Base-by-base conservation (phyloP, 2,113 vertebrate species). In the Platysteira castanea region DNA sequence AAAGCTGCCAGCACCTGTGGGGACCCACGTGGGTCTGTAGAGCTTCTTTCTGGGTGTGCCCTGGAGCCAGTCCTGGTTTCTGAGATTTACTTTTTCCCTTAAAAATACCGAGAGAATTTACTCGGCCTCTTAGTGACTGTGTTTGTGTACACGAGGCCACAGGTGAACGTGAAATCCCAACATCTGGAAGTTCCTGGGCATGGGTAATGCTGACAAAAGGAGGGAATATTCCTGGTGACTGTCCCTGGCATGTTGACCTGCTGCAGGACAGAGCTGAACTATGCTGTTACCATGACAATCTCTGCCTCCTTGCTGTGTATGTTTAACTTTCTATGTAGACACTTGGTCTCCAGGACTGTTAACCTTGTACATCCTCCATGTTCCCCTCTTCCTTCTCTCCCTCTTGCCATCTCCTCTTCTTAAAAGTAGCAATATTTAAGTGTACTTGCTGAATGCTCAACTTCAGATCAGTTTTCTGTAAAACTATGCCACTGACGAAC, bases 261-360 rank as follows among this genome's bases (percentile, higher is more conserved):
- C 59, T 46, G 75, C 88, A 35, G 86, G 78, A 63, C 70, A 46
- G 69, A 87, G 73, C 78, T 61, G 81, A 78, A 70, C 82, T 82
- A 8, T 0, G 2, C 89, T n/a, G 6, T 56, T 65, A 31, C 15
- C 0, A 0, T 69, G 63, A 90, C 87, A 91, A 77, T 83, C 84
- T 87, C 88, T 96, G 88, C 92, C 75, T 85, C 14, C 20, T 69
- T 64, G 82, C 68, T 81, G 22, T 21, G 5, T 76, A 13, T 27
- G 50, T 60, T 93, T 56, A 73, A 22, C 63, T 39, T 65, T 24
- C 47, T 87, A 4, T 4, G 11, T 84, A 92, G 77, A 56, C 77
- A 53, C 49, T 80, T 9, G 10, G 50, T 90, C 65, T 95, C 65
- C 49, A 71, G 79, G 90, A 92, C 93, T 96, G 95, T 94, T 96